These are phyloP conservation scores for Thera britannica DNA, from an alignment of 2,888 invertebrate species.

Conservation along the genomic window DNA sequence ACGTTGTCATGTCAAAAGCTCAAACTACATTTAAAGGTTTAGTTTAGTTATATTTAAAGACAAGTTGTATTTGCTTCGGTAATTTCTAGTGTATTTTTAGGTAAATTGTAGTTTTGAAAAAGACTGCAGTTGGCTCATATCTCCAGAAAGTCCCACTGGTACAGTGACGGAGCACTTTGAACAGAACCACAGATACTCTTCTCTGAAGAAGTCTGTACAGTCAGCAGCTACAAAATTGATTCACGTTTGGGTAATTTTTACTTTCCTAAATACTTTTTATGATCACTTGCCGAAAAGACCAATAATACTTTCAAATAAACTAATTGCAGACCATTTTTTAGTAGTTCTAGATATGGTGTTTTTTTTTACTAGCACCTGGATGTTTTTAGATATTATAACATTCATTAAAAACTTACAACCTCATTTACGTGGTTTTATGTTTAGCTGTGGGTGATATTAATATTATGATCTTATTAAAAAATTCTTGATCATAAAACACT, in stretches of 20 bases:
- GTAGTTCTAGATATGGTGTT: too few species aligned
- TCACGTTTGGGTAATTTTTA: neutral
- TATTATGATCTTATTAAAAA: neutral
- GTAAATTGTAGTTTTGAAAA: conserved; percentile 3
- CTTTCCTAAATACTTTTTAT: too few species aligned
- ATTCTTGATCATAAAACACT: neutral
- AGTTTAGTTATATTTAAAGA: too few species aligned
- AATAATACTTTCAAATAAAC: too few species aligned
- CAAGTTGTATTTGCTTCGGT: neutral
- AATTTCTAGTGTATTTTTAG: neutral
- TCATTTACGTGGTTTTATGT: neutral
- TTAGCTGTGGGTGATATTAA: neutral
- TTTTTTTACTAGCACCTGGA: too few species aligned
- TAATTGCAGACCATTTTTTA: too few species aligned
- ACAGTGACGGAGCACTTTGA: conserved; percentile 17
- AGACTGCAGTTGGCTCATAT: conserved; percentile 16
- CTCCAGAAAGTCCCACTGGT: conserved; percentile 15
- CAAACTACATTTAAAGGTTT: too few species aligned
- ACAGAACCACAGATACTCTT: conserved; percentile 11
- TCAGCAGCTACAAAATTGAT: conserved; percentile 7
- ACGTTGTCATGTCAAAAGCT: too few species aligned
- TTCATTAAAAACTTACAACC: too few species aligned
- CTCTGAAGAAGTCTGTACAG: conserved; percentile 4
- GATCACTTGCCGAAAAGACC: too few species aligned
- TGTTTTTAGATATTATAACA: too few species aligned